A percentile compares a stretch with the other conserved stretches of the same genome.
phyloP scores from a whole-genome alignment of 2,888 invertebrate species.

The Homarus gammarus region DNA sequence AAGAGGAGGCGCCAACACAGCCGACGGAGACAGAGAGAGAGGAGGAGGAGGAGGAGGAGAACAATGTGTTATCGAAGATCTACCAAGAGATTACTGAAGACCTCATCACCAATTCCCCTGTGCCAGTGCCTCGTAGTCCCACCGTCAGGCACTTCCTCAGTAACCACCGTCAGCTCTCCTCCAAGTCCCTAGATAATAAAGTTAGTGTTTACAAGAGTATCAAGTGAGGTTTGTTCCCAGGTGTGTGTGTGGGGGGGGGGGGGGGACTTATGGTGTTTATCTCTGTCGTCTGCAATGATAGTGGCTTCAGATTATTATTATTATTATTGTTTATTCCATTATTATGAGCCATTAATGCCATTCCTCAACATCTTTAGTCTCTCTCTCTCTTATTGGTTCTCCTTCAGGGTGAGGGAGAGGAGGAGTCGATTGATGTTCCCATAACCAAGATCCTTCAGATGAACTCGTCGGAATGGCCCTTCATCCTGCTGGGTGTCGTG shows the following conservation, averaged over 20 bases:
- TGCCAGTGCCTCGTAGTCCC: background rate
- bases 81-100: constrained; percentile 47
- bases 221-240: too few relatives aligned
- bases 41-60: background rate
- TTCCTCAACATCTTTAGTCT: background rate
- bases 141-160: constrained; percentile 9
- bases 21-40: background rate
- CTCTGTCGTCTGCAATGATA: too few relatives aligned
- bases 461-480: constrained; percentile 85
- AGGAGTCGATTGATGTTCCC: constrained; percentile 67
- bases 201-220: too few relatives aligned
- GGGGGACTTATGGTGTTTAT: too few relatives aligned
- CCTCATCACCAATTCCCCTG: constrained; percentile 31
- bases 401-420: constrained; percentile 28
- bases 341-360: background rate
- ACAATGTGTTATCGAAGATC: background rate
- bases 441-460: constrained; percentile 76
- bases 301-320: too few relatives aligned
- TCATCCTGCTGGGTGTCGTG: constrained; percentile 83
- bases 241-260: too few relatives aligned
- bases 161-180: background rate
- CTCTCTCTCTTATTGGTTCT: background rate
- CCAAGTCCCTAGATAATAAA: background rate
- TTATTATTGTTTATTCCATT: background rate
- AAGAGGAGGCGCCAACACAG: too few relatives aligned